These are phyloP conservation scores for Passerina amoena DNA, from an alignment of 2,113 vertebrate species.

Conservation along the genomic window DNA sequence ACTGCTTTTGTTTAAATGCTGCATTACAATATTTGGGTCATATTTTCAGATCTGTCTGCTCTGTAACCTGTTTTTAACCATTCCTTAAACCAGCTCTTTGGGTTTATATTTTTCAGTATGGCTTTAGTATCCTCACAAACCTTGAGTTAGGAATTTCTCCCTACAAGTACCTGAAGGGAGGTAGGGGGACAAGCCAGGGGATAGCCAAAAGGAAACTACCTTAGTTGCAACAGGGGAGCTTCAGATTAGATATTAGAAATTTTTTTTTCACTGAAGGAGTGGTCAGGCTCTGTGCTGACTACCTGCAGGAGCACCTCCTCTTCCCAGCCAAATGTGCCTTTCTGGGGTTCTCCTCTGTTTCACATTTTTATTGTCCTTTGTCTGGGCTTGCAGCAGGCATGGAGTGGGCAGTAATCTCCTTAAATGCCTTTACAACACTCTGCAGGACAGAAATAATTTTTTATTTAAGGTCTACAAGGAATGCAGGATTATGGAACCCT, in stretches of 20 bases:
- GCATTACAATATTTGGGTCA: not conserved
- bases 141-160: not conserved
- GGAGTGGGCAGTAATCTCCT: not conserved
- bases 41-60: not conserved
- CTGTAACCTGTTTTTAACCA: not conserved
- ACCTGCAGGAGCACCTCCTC: not conserved
- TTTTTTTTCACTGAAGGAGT: not conserved
- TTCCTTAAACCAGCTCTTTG: not conserved
- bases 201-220: rapidly evolving
- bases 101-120: not conserved
- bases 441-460: not conserved
- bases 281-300: not conserved
- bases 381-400: not conserved
- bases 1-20: not conserved
- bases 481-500: not conserved
- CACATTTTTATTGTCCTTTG: conserved; percentile 1
- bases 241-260: not conserved
- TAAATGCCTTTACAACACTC: not conserved
- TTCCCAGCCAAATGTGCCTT: not conserved
- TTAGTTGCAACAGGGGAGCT: not conserved
- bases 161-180: not conserved
- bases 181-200: not conserved
- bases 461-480: not conserved
- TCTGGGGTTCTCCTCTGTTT: not conserved
- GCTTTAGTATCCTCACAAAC: not conserved